Evolutionary conservation across 64 coral and sea anemone species (phyloP).

Genomic region (Orbicella faveolata): DNA sequence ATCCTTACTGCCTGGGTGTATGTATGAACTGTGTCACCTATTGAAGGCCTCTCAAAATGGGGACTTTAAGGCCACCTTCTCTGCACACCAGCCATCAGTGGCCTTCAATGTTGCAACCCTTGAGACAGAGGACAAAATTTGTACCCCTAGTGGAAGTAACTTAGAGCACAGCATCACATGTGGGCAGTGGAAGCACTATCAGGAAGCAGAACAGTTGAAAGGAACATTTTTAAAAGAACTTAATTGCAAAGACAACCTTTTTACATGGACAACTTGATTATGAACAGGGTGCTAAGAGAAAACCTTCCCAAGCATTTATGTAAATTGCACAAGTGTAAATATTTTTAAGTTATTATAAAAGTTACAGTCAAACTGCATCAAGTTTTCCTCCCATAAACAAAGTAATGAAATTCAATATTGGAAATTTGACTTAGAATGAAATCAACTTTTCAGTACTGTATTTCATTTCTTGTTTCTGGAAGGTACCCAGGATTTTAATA

Average conservation of each 20-base stretch:
- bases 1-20: constrained; percentile 72
- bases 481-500: too few relatives aligned
- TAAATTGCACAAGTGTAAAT: too few relatives aligned
- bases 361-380: too few relatives aligned
- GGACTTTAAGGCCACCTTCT: constrained; percentile 52
- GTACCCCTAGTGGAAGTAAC: neutral
- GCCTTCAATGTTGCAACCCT: constrained; percentile 68
- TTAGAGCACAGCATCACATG: constrained; percentile 18
- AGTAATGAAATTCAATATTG: too few relatives aligned
- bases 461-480: too few relatives aligned
- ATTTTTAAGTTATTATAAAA: too few relatives aligned
- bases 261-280: constrained; percentile 42
- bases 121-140: neutral
- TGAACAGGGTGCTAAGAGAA: neutral
- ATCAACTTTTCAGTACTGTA: too few relatives aligned
- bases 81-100: constrained; percentile 69
- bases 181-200: constrained; percentile 21
- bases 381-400: too few relatives aligned
- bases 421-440: too few relatives aligned
- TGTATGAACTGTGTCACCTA: constrained; percentile 67
- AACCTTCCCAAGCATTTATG: too few relatives aligned
- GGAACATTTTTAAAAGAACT: constrained; percentile 74
- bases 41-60: constrained; percentile 68
- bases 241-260: constrained; percentile 54
- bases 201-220: constrained; percentile 22